Evolutionary conservation across 2,797 vertebrate species (phyloP).

Genomic region (Octomys mimax): DNA sequence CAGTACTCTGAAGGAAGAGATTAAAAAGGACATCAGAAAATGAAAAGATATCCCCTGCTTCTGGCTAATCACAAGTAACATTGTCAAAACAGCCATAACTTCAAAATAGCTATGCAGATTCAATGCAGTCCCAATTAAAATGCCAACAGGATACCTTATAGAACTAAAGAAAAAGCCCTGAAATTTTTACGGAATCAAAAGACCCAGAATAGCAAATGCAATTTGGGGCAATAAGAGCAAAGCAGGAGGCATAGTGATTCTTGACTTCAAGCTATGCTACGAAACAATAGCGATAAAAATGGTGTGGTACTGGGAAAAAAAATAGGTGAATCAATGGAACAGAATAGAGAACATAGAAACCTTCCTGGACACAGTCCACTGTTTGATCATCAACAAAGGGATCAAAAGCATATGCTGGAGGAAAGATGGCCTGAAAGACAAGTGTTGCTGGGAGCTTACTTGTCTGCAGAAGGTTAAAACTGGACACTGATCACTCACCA

Average conservation of each 20-base stretch:
- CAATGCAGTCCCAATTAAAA: neutral
- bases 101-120: neutral
- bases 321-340: neutral
- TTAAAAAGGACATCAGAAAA: neutral
- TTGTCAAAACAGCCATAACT: neutral
- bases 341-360: neutral
- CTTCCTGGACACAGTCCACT: neutral
- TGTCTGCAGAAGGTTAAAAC: neutral
- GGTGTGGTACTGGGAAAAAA: neutral
- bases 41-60: neutral
- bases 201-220: neutral
- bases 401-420: neutral
- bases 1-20: neutral
- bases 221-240: neutral
- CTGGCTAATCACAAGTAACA: neutral
- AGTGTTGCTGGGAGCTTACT: neutral
- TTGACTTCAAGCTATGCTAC: neutral
- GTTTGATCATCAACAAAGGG: neutral
- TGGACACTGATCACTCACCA: neutral
- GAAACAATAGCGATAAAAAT: neutral
- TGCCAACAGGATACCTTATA: neutral
- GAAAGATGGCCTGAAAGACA: neutral
- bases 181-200: neutral
- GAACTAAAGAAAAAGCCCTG: neutral
- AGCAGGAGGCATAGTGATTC: neutral